phyloP scores from a whole-genome alignment of 2,113 vertebrate genomes.

The Artemisiospiza belli region DNA sequence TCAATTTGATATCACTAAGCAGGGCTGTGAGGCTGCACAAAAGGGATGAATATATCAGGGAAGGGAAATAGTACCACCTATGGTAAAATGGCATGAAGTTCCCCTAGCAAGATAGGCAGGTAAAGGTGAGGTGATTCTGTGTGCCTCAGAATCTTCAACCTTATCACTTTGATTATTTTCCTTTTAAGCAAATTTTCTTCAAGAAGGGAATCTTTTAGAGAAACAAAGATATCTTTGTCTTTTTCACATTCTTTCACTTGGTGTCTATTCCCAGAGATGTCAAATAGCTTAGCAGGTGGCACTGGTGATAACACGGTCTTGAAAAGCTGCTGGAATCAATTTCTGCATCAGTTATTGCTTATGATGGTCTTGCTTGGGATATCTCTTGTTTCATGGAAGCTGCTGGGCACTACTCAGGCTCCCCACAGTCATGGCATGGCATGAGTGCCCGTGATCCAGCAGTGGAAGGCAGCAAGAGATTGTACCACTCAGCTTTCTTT shows the following conservation, averaged over 20 bases:
- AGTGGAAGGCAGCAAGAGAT: background rate
- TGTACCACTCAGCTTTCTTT: background rate
- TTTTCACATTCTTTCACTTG: background rate
- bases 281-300: background rate
- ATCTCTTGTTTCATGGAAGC: background rate
- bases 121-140: background rate
- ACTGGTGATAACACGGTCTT: background rate
- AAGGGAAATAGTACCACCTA: background rate
- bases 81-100: background rate
- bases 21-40: background rate
- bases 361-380: background rate
- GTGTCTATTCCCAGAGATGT: background rate
- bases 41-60: background rate
- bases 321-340: background rate
- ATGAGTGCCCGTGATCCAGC: background rate
- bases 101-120: background rate
- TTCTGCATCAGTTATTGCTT: background rate
- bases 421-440: background rate
- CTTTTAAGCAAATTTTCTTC: background rate
- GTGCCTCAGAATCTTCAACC: background rate
- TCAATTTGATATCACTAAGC: background rate
- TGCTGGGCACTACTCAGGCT: background rate
- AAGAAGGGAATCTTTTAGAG: background rate
- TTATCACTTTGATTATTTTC: background rate
- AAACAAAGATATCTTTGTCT: background rate